Base-by-base conservation (phyloP, 2,113 vertebrate genomes). In the Proterorhinus semilunaris region DNA sequence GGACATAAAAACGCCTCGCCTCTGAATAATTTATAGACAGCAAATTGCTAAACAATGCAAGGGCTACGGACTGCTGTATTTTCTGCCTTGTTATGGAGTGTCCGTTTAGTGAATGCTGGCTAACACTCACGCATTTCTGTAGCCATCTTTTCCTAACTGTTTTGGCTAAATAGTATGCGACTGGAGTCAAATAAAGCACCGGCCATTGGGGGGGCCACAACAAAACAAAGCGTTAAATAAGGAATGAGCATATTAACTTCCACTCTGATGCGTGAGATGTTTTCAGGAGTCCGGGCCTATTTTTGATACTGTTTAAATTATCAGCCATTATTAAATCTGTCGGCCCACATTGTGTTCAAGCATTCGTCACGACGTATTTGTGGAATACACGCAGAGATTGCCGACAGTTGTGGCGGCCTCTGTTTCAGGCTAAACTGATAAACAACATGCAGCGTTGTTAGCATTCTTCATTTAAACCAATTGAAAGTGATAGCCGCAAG, bases 1-100 rank as follows among this genome's bases (percentile, higher is more conserved):
- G 89, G 93, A 90, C 90, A 92, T 95, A 96, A 96, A 94, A 91
- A 85, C 21, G 48, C 86, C 92, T 88, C 78, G 88, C 75, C 87
- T 84, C 93, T 94, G 94, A 97, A 96, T 97, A 94, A 98, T 97
- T 94, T 94, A 93, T 90, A 88, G 66, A 80, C 90, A 94, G 93
- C 93, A 95, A 95, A 96, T 94, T 90, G 93, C 91, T 85, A 92
- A 87, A 95, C 94, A 93, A 94, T 92, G 85, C 17, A 79, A 78
- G 69, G 61, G 79, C 78, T 68, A 64, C 6, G 80, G 79, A 89
- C 86, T 79, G 78, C 82, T 90, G 81, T 90, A 80, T 82, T 89
- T 86, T 86, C 83, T 78, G 44, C 79, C 42, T 71, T 69, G 79
- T 89, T 86, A 85, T 76, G 62, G 66, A 76, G 67, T 74, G 71